Percentiles rank a stretch among this genome's conserved stretches.
These are phyloP conservation scores for Pteromalus puparum DNA, from an alignment of 1,140 invertebrate genomes.

Conservation along the genomic window DNA sequence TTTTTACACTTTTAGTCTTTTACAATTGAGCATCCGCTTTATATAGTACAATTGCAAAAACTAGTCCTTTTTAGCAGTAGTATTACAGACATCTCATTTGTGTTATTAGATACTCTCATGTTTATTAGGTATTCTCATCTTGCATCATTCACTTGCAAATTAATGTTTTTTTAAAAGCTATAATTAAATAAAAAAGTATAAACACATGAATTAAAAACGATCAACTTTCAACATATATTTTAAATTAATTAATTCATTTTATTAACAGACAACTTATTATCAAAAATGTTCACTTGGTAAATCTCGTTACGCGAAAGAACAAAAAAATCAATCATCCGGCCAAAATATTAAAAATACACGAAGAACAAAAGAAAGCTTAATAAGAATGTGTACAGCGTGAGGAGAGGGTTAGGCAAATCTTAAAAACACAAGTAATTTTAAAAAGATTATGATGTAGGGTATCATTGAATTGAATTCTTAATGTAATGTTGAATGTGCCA, in stretches of 20 bases:
- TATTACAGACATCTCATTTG: not conserved
- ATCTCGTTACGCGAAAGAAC: not conserved
- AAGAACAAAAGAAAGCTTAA: slow-evolving; percentile 28
- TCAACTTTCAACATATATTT: not conserved
- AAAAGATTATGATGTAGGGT: slow-evolving; percentile 1
- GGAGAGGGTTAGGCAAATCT: not conserved
- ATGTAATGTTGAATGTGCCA: slow-evolving; percentile 51
- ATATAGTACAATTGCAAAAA: not conserved
- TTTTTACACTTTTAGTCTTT: slow-evolving; percentile 15
- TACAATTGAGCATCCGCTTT: not conserved
- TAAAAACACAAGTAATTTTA: not conserved
- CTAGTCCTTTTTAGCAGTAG: not conserved
- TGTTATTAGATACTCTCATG: not conserved
- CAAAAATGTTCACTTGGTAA: not conserved
- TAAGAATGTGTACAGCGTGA: not conserved
- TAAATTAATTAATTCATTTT: too few relatives aligned
- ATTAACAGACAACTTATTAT: not conserved
- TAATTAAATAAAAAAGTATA: not conserved
- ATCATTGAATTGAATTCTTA: slow-evolving; percentile 27
- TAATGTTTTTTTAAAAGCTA: not conserved
- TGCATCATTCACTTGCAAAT: too few relatives aligned
- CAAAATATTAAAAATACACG: slow-evolving; percentile 27
- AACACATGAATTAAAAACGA: not conserved
- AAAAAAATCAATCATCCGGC: slow-evolving; percentile 43
- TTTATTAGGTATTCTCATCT: too few relatives aligned